Evolutionary conservation across 2,797 vertebrate genomes (phyloP), one percentile per base, ranked within the genome.

Genomic region (Chrosomus eos): DNA sequence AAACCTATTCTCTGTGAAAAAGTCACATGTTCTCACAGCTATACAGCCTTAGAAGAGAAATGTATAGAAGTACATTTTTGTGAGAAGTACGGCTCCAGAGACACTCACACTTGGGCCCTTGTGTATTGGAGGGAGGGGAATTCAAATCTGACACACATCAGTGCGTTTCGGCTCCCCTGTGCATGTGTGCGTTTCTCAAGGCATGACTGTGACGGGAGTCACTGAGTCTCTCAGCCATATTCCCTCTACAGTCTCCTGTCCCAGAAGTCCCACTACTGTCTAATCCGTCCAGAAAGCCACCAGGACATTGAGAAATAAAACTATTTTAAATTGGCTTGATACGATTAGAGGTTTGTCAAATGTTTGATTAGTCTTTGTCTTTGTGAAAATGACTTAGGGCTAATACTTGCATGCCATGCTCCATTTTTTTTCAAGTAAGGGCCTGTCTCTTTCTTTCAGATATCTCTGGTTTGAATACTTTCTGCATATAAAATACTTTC

Each of bases 161-260:
- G 48, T 78, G 66, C 36, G 1, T 84, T 70, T 60, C 16, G 51
- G 23, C 28, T 77, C 81, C 19, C 81, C 23, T 71, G 73, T 68
- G 1, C 84, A 66, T 70, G 81, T 79, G 18, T 19, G 87, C 70
- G 38, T 78, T 13, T 84, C 80, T 85, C 85, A 87, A 84, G 71
- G 51, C 53, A 70, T 74, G 55, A 23, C 79, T 78, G 70, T 82
- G 81, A 73, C 3, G 21, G 45, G 48, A 80, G 55, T 77, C 75
- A 77, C 55, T 2, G 45, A 66, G n/a, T 66, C 45, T 40, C 45
- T 83, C 62, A 67, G 60, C 72, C 60, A 67, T 76, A 75, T 55
- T 76, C 33, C 72, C 60, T 83, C 55, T 40, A 7, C 31, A 76
- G 73, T 67, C 23, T 68, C 33, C 33, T n/a, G 31, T 45, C 51